phyloP scores from a whole-genome alignment of 2,888 invertebrate species.

The Drosophila greeni region DNA sequence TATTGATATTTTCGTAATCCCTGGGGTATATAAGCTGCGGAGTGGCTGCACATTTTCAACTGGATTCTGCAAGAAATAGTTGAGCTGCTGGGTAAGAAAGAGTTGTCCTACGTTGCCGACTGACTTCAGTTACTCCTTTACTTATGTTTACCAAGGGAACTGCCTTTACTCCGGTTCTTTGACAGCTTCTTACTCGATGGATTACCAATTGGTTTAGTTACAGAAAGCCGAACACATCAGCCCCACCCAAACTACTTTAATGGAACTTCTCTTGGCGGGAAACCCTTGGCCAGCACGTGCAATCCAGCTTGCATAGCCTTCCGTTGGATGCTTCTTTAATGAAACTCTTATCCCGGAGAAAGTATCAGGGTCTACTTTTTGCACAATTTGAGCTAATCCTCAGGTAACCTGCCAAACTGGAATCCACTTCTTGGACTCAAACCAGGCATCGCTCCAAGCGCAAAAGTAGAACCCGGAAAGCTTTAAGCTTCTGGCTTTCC shows the following conservation, averaged over 20 bases:
- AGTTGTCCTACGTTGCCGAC: not conserved
- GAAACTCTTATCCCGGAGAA: not conserved
- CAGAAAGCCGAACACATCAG: not conserved
- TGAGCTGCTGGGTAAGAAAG: not conserved
- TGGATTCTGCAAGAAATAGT: not conserved
- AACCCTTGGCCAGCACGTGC: not conserved
- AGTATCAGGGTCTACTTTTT: too few relatives aligned
- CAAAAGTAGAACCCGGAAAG: not conserved
- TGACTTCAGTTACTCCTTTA: not conserved
- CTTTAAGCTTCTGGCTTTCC: not conserved
- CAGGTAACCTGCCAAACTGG: not conserved
- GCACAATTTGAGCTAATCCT: not conserved
- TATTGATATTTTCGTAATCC: not conserved
- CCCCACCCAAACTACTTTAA: not conserved
- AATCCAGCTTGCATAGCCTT: not conserved
- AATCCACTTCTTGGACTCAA: not conserved
- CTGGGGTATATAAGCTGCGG: not conserved
- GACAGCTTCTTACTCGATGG: not conserved
- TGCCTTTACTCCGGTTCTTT: not conserved
- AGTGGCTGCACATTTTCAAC: not conserved
- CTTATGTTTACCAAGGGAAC: not conserved
- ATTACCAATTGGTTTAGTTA: not conserved
- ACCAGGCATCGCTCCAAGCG: not conserved
- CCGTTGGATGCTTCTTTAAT: too few relatives aligned
- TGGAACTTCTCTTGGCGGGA: not conserved